phyloP scores from a whole-genome alignment of 2,888 invertebrate species.

The Ypsolopha sequella region DNA sequence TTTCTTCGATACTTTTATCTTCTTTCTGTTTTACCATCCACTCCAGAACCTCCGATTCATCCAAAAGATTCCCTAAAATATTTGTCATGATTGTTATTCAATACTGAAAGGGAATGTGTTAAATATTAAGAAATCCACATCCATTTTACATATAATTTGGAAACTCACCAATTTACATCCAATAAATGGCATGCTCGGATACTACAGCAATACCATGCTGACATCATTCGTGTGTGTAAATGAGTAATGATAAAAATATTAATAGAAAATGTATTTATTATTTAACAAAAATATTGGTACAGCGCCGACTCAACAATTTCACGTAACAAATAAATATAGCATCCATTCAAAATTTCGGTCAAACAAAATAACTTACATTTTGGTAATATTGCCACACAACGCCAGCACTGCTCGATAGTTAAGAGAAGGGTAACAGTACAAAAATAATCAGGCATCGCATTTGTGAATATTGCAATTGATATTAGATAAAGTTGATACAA shows the following conservation, averaged over 20 bases:
- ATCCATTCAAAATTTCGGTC: constrained; percentile 61
- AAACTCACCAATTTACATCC: constrained; percentile 65
- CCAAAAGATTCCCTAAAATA: constrained; percentile 68
- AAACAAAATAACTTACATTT: constrained; percentile 58
- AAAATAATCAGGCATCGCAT: constrained; percentile 32
- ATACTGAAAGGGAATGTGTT: not conserved
- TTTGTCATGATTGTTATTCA: constrained; percentile 21
- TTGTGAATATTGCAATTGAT: constrained; percentile 8
- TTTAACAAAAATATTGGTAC: constrained; percentile 59
- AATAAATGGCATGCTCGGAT: constrained; percentile 60
- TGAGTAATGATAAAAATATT: constrained; percentile 51
- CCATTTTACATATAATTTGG: constrained; percentile 48
- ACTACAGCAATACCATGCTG: constrained; percentile 65
- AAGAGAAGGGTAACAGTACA: constrained; percentile 10
- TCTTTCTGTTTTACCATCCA: constrained; percentile 94
- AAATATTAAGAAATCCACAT: constrained; percentile 58
- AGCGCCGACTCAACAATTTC: constrained; percentile 61
- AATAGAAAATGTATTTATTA: constrained; percentile 62
- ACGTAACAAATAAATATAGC: constrained; percentile 58
- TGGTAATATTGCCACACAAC: constrained; percentile 45
- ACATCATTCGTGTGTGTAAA: constrained; percentile 60
- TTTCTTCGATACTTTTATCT: constrained; percentile 92
- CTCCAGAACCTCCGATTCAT: constrained; percentile 86
- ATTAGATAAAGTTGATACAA: constrained; percentile 22
- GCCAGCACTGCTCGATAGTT: constrained; percentile 33